phyloP scores from a whole-genome alignment of 2,888 invertebrate species.

The Geophilus truncorum region DNA sequence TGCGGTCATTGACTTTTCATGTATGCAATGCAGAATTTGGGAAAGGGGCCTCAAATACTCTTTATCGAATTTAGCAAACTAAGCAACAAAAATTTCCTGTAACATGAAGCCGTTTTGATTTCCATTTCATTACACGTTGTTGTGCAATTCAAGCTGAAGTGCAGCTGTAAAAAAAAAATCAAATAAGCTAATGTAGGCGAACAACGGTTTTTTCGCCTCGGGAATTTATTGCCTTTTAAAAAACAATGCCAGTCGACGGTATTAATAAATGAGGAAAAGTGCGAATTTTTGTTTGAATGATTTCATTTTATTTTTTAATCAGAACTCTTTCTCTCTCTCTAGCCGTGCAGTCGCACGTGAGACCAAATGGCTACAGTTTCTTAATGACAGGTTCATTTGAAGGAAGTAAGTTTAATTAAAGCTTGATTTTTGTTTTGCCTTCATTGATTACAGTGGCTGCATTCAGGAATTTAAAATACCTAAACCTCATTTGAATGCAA shows the following conservation, averaged over 20 bases:
- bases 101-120: constrained; percentile 13
- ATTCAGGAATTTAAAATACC: too few relatives aligned
- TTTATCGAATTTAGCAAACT: constrained; percentile 24
- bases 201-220: neutral
- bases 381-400: neutral
- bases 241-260: neutral
- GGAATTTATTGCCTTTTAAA: neutral
- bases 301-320: neutral
- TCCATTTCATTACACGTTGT: constrained; percentile 27
- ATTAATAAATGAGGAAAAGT: neutral
- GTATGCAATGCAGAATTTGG: constrained; percentile 24
- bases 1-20: constrained; percentile 21
- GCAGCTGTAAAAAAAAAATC: neutral
- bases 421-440: too few relatives aligned
- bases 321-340: neutral
- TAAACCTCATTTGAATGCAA: too few relatives aligned
- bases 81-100: constrained; percentile 25
- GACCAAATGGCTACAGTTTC: neutral
- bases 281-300: neutral
- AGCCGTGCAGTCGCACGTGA: neutral
- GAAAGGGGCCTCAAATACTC: constrained; percentile 7
- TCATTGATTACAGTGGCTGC: too few relatives aligned
- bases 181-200: neutral
- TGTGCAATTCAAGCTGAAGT: constrained; percentile 1
- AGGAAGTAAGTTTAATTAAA: too few relatives aligned